Evolutionary conservation across 2,113 vertebrate genomes (phyloP).

Genomic region (Orthonyx spaldingii): DNA sequence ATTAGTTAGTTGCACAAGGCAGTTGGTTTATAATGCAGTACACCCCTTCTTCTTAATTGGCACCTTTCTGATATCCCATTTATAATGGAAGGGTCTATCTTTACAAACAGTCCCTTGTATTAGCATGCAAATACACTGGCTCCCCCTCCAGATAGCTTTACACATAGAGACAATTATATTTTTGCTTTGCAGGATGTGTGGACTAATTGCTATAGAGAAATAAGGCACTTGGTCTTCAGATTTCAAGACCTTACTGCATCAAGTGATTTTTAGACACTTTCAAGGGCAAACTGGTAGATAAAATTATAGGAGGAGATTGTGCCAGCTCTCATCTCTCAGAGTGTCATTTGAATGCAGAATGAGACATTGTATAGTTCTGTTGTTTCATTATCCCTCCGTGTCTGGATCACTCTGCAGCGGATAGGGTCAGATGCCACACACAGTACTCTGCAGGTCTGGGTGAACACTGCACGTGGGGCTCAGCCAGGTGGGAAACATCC

Average conservation of each 20-base stretch:
- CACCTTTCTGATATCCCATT: slow-evolving; percentile 37
- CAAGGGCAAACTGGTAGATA: not conserved
- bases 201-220: slow-evolving; percentile 7
- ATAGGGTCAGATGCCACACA: not conserved
- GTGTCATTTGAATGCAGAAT: not conserved
- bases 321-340: not conserved
- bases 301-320: not conserved
- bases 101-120: slow-evolving; percentile 28
- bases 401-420: not conserved
- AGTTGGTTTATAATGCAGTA: slow-evolving; percentile 33
- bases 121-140: slow-evolving; percentile 28
- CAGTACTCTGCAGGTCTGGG: not conserved
- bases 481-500: not conserved
- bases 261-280: slow-evolving; percentile 28
- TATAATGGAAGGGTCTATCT: slow-evolving; percentile 8
- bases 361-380: not conserved
- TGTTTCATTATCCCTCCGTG: not conserved
- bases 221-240: slow-evolving; percentile 11
- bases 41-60: slow-evolving; percentile 17
- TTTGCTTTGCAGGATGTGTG: slow-evolving; percentile 9
- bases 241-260: slow-evolving; percentile 21
- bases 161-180: slow-evolving; percentile 36
- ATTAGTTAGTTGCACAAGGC: slow-evolving; percentile 43
- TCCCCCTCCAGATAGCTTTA: slow-evolving; percentile 34
- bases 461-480: not conserved